Conservation (phyloP, 2,797 vertebrate species). For the Macrochelys suwanniensis region DNA sequence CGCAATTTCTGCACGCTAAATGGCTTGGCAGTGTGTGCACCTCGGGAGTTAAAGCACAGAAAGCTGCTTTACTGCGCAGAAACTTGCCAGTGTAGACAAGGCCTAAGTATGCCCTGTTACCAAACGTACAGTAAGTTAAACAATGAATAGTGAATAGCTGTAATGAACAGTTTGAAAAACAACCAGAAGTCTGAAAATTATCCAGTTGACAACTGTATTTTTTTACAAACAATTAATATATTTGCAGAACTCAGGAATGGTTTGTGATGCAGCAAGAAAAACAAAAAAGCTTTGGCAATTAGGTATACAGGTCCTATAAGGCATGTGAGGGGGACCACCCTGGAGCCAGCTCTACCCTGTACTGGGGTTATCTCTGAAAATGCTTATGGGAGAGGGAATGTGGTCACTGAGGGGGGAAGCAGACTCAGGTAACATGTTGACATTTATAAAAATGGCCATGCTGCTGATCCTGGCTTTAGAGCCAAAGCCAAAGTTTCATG, state of each 20-base stretch:
- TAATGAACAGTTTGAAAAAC: slow-evolving; percentile 34
- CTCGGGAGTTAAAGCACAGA: too few species aligned
- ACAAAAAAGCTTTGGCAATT: slow-evolving; percentile 5
- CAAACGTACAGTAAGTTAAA: background rate
- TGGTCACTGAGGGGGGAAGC: background rate
- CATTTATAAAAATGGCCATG: background rate
- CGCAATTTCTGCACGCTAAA: too few species aligned
- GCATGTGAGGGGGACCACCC: background rate
- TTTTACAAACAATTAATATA: slow-evolving; percentile 45
- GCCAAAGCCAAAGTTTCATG: background rate
- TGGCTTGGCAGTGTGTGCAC: too few species aligned
- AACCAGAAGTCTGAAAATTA: slow-evolving; percentile 58
- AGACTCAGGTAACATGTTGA: background rate
- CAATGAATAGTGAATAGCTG: background rate
- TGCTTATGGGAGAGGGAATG: background rate
- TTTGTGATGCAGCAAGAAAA: background rate
- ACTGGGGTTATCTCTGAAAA: background rate
- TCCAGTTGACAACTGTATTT: slow-evolving; percentile 43
- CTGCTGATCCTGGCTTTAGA: background rate
- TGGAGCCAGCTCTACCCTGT: background rate
- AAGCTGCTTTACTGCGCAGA: too few species aligned
- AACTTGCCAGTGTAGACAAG: too few species aligned
- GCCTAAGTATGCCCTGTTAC: background rate
- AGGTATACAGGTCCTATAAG: background rate
- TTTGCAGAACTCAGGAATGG: slow-evolving; percentile 26